Conservation (phyloP, 92 coral and sea anemone species). For the Phymanthus crucifer region DNA sequence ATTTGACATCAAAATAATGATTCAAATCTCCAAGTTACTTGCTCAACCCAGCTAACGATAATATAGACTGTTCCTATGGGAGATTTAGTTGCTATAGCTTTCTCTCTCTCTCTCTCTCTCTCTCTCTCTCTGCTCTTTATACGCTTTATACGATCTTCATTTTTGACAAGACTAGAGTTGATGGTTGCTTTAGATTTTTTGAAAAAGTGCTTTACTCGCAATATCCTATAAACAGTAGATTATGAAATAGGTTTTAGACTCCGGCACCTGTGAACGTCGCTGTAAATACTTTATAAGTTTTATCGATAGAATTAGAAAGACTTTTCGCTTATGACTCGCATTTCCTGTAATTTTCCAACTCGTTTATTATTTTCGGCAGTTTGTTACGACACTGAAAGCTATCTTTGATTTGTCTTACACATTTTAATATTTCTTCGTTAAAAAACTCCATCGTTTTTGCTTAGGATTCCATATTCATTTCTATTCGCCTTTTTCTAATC, state of each 20-base stretch:
- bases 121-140: neutral
- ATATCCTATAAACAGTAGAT: conserved; percentile 2
- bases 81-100: conserved; percentile 36
- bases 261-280: conserved; percentile 52
- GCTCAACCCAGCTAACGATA: neutral
- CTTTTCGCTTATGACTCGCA: conserved; percentile 42
- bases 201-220: conserved; percentile 2
- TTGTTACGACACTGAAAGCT: neutral
- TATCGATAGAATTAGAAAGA: conserved; percentile 60
- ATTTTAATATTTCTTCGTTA: neutral
- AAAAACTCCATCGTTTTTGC: conserved; percentile 10
- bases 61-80: conserved; percentile 63
- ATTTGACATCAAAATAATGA: conserved; percentile 16
- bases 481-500: conserved; percentile 5
- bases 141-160: neutral
- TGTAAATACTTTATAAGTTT: conserved; percentile 79
- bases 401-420: conserved; percentile 21
- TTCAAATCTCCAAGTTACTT: conserved; percentile 29
- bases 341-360: conserved; percentile 16
- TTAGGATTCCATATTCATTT: neutral
- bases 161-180: conserved; percentile 34
- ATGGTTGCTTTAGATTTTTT: neutral
- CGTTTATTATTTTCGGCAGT: conserved; percentile 18
- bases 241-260: conserved; percentile 15
- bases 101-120: conserved; percentile 33